These are phyloP conservation scores for Pseudanteris insignis DNA, from an alignment of 2,888 invertebrate species.

Conservation along the genomic window DNA sequence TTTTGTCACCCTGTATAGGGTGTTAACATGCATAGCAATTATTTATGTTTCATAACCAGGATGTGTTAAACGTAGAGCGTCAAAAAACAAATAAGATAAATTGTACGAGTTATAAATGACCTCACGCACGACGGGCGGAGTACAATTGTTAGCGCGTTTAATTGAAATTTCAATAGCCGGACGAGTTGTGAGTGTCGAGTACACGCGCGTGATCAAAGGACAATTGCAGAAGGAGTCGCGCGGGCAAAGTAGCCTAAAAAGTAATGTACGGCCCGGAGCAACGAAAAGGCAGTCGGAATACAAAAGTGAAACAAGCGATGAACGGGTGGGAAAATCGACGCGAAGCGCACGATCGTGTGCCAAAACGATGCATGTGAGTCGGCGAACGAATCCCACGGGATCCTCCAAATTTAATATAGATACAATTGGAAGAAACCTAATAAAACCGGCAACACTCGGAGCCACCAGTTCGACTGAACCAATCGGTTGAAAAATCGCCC, in stretches of 20 bases:
- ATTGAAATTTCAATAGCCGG: conserved; percentile 11
- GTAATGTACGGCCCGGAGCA: conserved; percentile 41
- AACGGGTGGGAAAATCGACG: neutral
- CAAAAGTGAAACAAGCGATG: neutral
- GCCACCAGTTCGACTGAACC: conserved; percentile 49
- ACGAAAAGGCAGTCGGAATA: conserved; percentile 14
- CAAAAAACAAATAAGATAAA: no score
- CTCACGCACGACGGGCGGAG: no score
- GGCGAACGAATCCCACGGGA: conserved; percentile 54
- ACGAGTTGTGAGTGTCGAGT: conserved; percentile 18
- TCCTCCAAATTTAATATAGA: conserved; percentile 65
- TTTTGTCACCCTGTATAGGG: no score
- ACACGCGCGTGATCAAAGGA: conserved; percentile 28
- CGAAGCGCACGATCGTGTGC: conserved; percentile 16
- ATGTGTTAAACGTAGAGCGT: no score
- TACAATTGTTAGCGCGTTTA: no score
- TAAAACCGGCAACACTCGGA: conserved; percentile 60
- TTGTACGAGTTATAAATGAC: no score
- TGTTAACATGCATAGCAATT: no score
- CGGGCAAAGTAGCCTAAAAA: conserved; percentile 48
- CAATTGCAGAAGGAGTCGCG: conserved; percentile 51
- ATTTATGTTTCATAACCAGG: no score
- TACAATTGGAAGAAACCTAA: conserved; percentile 63
- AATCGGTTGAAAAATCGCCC: conserved; percentile 59
- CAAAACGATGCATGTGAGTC: conserved; percentile 43